Base-by-base conservation (phyloP, 2,113 vertebrate genomes). In the Gasterosteus nipponicus region DNA sequence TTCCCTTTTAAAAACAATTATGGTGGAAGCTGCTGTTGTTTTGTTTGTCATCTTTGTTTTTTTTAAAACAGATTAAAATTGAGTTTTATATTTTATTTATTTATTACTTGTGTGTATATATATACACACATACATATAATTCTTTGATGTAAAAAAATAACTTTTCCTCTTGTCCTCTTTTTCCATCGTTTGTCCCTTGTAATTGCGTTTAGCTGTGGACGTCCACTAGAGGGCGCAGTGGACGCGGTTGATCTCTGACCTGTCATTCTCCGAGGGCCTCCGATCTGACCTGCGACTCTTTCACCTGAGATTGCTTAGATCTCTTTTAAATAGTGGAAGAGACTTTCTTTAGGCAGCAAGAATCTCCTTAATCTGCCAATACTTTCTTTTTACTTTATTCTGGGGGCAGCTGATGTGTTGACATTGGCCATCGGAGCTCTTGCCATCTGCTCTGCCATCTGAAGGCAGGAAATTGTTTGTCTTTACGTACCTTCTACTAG, bases 371-470 rank as follows among this genome's bases (percentile, higher is more conserved):
- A 67, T 29, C 29, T 39, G 10, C 22, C 18, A 16, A 8, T 38
- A 19, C 19, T 75, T 65, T 64, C 2, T 54, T 26, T 54, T 54
- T 54, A n/a, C 11, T 56, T 26, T 68, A 46, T 61, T 62, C 53
- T 49, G 65, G 54, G n/a, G 18, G 58, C 68, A 53, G 67, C 38
- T 61, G 72, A 57, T 57, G 22, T 56, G 46, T 79, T 84, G 75
- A 42, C 53, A 35, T 44, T 3, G 41, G 38, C 88, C 82, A 79
- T 69, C 60, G 71, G 81, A 89, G 86, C 63, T 68, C 80, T 44
- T 10, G 75, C 92, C 93, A 93, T 94, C 92, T 94, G 93, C 77
- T 87, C 70, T 64, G 70, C 87, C 89, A 90, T 91, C 91, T 92
- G 91, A 91, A 81, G 67, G 77, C 81, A 86, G 87, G 84, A 87